Base-by-base conservation (phyloP, 2,113 vertebrate genomes). In the Chlorodrepanis virens region DNA sequence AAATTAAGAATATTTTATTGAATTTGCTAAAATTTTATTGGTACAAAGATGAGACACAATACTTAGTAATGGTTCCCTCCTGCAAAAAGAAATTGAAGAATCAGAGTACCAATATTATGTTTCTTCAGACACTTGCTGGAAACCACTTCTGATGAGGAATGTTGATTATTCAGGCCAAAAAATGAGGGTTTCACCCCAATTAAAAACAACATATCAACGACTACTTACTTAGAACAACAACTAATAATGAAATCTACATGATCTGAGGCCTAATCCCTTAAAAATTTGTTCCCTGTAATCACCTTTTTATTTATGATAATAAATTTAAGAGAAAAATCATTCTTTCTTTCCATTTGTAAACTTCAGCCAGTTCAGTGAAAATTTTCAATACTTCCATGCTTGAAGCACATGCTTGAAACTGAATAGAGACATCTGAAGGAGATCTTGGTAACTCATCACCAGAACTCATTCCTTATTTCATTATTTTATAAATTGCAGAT, bases 41-140 rank as follows among this genome's bases (percentile, higher is more conserved):
- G 9, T 27, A 12, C 1, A 18, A 52, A 60, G 54, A 9, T 35
- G 37, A 74, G 4, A 20, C 17, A 50, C 2, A 27, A 17, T 42
- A 27, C 2, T 50, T 50, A 40, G 2, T 50, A 63, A 24, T 24
- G 4, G 3, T 25, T 75, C 5, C 5, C 4, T 37, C 33, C 39
- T 11, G 6, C 12, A 7, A 42, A 50, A 54, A 20, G 21, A n/a
- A 12, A 21, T 5, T 13, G 16, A n/a, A 29, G 11, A 45, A 33
- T 7, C 1, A 4, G 8, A 52, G 2, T 5, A 40, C 2, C 11
- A 24, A 10, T 44, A 27, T 39, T 31, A 5, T n/a, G 2, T 25
- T 71, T 10, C 28, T 79, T 76, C 29, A 49, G 25, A 37, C 4
- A 28, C 5, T 67, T 79, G 3, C 9, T 63, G 23, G 21, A 87